Conservation (phyloP, 2,113 vertebrate species). For the Scartelaos histophorus region DNA sequence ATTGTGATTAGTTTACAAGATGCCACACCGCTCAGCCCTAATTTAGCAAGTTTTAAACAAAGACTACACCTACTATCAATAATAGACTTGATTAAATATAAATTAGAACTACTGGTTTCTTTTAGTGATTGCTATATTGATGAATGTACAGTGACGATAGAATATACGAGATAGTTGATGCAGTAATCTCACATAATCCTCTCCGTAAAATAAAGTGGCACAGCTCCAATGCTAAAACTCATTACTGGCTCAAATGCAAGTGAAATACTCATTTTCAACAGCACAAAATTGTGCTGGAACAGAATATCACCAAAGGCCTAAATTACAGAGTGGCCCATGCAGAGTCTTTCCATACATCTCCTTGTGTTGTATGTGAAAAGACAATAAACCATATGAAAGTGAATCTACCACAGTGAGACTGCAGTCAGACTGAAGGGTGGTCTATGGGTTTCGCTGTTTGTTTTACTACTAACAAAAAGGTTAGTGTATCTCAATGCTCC, state of each 20-base stretch:
- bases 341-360: not conserved
- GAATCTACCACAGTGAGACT: not conserved
- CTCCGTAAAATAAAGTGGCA: not conserved
- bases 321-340: not conserved
- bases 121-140: not conserved
- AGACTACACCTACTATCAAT: too few relatives aligned
- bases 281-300: not conserved
- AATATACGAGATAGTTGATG: not conserved
- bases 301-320: not conserved
- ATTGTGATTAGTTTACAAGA: too few relatives aligned
- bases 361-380: not conserved
- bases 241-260: not conserved
- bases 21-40: too few relatives aligned
- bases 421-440: slow-evolving; percentile 1
- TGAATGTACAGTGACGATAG: not conserved
- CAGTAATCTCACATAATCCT: not conserved
- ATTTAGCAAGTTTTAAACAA: too few relatives aligned
- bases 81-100: too few relatives aligned
- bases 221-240: not conserved
- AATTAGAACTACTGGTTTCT: too few relatives aligned
- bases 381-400: not conserved
- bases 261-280: not conserved
- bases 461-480: slow-evolving; percentile 49
- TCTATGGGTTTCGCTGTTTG: slow-evolving; percentile 30
- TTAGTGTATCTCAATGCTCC: slow-evolving; percentile 39